These are phyloP conservation scores for Limosa lapponica DNA, from an alignment of 2,797 vertebrate species.

Conservation along the genomic window DNA sequence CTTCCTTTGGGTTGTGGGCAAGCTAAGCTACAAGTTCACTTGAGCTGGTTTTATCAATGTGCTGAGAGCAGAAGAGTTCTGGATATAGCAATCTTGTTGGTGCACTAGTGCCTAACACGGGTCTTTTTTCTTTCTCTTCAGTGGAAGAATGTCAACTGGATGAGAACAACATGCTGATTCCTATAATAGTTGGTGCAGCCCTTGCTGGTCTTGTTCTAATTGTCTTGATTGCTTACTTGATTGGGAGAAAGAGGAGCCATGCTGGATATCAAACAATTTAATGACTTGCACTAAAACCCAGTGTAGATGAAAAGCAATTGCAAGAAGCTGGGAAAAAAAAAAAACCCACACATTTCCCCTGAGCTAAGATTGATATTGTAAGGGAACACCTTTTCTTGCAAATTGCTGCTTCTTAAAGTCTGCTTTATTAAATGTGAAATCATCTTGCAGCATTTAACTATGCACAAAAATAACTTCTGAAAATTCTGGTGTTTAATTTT, in stretches of 20 bases:
- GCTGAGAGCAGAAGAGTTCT: not conserved
- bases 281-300: conserved; percentile 74
- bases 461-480: conserved; percentile 63
- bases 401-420: conserved; percentile 67
- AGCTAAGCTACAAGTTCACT: not conserved
- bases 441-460: conserved; percentile 74
- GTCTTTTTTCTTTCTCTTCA: conserved; percentile 63
- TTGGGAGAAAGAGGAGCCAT: conserved; percentile 96
- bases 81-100: not conserved
- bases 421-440: conserved; percentile 77
- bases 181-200: conserved; percentile 94
- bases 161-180: conserved; percentile 94
- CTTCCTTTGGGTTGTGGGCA: not conserved
- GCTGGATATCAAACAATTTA: conserved; percentile 98
- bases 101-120: not conserved
- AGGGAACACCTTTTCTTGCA: conserved; percentile 63
- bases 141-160: conserved; percentile 92
- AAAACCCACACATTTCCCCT: not conserved
- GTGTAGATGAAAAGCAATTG: conserved; percentile 61
- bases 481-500: conserved; percentile 74
- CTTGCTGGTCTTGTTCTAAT: conserved; percentile 93
- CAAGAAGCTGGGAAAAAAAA: conserved; percentile 25
- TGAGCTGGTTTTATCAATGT: not conserved
- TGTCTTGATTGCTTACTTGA: conserved; percentile 95
- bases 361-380: conserved; percentile 37